Percentiles rank a stretch among this genome's conserved stretches.
Evolutionary conservation across 2,888 invertebrate genomes (phyloP).

Genomic region (Tetragnatha montana): DNA sequence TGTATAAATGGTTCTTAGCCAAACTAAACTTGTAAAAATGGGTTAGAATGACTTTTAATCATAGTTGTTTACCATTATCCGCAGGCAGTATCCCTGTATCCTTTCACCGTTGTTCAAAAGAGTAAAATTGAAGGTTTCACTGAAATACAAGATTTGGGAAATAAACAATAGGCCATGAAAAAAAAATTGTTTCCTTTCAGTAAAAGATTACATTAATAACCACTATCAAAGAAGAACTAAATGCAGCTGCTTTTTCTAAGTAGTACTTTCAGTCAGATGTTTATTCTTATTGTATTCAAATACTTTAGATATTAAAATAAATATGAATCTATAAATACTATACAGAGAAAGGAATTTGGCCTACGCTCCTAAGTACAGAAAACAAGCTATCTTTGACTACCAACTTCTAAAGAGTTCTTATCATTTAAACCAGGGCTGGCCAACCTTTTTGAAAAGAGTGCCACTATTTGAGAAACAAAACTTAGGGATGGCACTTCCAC

Average conservation of each 20-base stretch:
- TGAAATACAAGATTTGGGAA: conserved; percentile 68
- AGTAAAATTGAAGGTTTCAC: conserved; percentile 83
- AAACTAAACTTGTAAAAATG: neutral
- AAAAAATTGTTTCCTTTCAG: no score
- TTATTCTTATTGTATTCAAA: neutral
- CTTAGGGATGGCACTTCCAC: no score
- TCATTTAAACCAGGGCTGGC: no score
- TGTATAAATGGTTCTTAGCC: neutral
- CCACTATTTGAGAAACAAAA: no score
- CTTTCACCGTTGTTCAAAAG: conserved; percentile 84
- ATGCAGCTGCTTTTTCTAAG: no score
- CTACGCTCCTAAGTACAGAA: neutral
- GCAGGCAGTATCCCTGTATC: conserved; percentile 86
- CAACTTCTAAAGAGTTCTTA: neutral
- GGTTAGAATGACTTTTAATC: no score
- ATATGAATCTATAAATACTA: no score
- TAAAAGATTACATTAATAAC: neutral
- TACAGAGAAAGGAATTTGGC: neutral
- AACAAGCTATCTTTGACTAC: neutral
- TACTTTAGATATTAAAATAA: neutral
- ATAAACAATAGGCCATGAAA: neutral
- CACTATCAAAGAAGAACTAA: no score
- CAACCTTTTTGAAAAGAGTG: no score
- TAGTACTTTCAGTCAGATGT: neutral
- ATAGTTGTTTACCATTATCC: conserved; percentile 78